Evolutionary conservation across 2,797 vertebrate genomes (phyloP).

Genomic region (Pogoniulus pusillus): DNA sequence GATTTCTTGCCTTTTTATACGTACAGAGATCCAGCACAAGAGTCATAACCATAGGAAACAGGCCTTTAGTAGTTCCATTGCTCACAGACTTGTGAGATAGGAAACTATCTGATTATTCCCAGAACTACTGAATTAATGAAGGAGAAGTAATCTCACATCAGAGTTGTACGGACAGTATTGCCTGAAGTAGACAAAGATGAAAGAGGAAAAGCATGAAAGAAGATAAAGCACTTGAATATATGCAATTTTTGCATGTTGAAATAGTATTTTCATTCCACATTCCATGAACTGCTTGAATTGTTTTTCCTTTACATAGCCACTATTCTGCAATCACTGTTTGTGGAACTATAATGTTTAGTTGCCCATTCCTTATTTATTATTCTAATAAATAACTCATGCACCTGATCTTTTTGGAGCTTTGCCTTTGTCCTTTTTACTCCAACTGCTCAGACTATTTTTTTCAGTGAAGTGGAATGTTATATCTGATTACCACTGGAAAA

Average conservation of each 20-base stretch:
- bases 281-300: neutral
- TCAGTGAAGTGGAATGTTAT: neutral
- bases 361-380: neutral
- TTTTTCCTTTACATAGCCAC: neutral
- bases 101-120: neutral
- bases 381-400: neutral
- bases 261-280: neutral
- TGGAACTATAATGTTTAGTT: neutral
- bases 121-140: constrained; percentile 5
- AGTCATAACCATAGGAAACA: constrained; percentile 30
- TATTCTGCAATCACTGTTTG: neutral
- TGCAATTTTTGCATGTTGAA: neutral
- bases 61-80: constrained; percentile 56
- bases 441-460: neutral
- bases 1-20: constrained; percentile 50
- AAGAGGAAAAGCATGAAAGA: neutral
- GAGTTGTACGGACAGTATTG: neutral
- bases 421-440: neutral
- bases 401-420: neutral
- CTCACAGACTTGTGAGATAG: neutral
- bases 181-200: neutral
- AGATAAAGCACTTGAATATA: neutral
- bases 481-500: neutral
- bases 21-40: constrained; percentile 18
- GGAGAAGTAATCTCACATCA: constrained; percentile 6